A percentile compares a stretch with the other conserved stretches of the same genome.
Evolutionary conservation across 2,888 invertebrate genomes (phyloP).

Genomic region (Leptinotarsa haldemani): DNA sequence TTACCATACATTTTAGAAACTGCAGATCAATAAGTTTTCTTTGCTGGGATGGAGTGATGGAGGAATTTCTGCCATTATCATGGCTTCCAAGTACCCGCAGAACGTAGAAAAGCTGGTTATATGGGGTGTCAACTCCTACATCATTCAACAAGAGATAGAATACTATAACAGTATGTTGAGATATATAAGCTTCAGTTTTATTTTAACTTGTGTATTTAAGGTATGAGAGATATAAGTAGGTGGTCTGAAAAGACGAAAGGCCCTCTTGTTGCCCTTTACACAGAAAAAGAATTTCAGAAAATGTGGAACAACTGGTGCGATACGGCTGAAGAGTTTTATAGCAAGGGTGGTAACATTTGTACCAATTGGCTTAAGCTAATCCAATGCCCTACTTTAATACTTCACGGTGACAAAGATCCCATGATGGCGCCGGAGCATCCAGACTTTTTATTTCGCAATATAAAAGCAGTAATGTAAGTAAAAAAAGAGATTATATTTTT

Average conservation of each 20-base stretch:
- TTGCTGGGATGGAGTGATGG: conserved; percentile 93
- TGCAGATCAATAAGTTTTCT: conserved; percentile 78
- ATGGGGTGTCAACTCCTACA: conserved; percentile 83
- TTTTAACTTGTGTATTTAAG: conserved; percentile 62
- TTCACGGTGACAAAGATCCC: conserved; percentile 87
- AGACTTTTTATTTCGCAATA: conserved; percentile 76
- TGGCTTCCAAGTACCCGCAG: conserved; percentile 79
- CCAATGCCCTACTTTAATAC: conserved; percentile 80
- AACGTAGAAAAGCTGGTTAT: conserved; percentile 78
- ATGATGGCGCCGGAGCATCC: conserved; percentile 81
- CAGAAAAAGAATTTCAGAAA: conserved; percentile 75
- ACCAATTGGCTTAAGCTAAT: conserved; percentile 73
- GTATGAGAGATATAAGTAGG: conserved; percentile 75
- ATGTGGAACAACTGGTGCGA: conserved; percentile 83
- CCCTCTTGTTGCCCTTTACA: conserved; percentile 80
- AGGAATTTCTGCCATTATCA: conserved; percentile 80
- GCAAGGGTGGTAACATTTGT: conserved; percentile 80
- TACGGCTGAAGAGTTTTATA: conserved; percentile 70
- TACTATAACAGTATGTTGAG: conserved; percentile 70
- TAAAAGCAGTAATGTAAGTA: conserved; percentile 73
- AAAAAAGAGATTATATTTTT: background rate
- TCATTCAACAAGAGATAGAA: conserved; percentile 76
- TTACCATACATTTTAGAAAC: conserved; percentile 62
- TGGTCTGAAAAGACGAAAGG: conserved; percentile 85
- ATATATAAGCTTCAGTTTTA: background rate